Conservation (phyloP, 2,797 vertebrate genomes). For the Xiphorhynchus erythropygius region DNA sequence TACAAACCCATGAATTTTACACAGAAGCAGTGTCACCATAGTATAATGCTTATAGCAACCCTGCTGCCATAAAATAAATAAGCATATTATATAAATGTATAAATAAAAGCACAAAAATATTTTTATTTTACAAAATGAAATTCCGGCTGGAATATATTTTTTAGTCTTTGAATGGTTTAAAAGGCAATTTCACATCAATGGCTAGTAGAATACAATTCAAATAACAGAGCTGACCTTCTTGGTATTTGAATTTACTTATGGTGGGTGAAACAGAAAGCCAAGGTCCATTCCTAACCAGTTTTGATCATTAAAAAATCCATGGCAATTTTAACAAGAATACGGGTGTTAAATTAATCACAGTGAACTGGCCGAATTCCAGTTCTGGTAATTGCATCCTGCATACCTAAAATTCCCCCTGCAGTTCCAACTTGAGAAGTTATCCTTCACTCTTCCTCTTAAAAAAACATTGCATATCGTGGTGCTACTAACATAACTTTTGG, state of each 20-base stretch:
- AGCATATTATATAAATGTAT: neutral
- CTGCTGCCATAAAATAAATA: neutral
- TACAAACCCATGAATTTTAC: neutral
- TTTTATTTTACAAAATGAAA: neutral
- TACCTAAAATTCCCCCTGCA: conserved; percentile 43
- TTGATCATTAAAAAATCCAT: conserved; percentile 46
- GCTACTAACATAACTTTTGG: neutral
- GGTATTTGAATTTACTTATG: conserved; percentile 26
- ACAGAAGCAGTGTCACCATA: neutral
- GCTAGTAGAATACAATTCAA: neutral
- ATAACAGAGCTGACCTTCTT: neutral
- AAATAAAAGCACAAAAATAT: neutral
- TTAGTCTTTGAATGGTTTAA: neutral
- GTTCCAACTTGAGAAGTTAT: conserved; percentile 11
- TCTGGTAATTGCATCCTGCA: conserved; percentile 51
- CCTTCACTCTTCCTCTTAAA: neutral
- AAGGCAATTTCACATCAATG: neutral
- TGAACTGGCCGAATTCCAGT: conserved; percentile 50
- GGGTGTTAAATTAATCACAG: conserved; percentile 61
- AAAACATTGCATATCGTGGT: neutral
- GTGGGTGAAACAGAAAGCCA: neutral
- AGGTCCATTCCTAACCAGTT: conserved; percentile 1
- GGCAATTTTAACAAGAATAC: conserved; percentile 38
- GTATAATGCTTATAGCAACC: neutral
- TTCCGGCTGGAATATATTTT: neutral